Evolutionary conservation across 2,797 vertebrate species (phyloP), one percentile per base, ranked within the genome.

Genomic region (Glossophaga mutica): DNA sequence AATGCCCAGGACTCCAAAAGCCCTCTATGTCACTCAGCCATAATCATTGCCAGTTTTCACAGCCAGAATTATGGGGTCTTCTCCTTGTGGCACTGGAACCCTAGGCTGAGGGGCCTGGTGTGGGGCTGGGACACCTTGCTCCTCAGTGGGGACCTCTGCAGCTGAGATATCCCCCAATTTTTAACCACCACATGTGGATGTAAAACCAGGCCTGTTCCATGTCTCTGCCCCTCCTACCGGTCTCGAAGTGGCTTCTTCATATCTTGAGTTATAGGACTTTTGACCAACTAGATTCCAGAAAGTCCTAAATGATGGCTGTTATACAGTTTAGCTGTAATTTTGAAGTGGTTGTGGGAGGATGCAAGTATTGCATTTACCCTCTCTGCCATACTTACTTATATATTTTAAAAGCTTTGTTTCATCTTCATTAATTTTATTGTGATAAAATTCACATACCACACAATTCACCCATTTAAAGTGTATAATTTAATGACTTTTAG

Each of bases 371-470:
- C 71, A 74, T 46, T 74, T 74, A 46, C 71, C 42, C 18, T 46
- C 26, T 74, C 26, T 74, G 42, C 7, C 42, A 32, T 46, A 18
- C 8, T 24, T 74, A 26, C 18, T 46, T 32, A 46, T 46, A 74
- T 74, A 32, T 42, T 77, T 91, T 16, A 37, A 90, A 93, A 29
- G 42, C 11, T 87, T 67, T 94, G 79, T 74, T 79, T 92, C 26
- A 86, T 50, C 44, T 67, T 87, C n/a, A 65, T n/a, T 24, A 83
- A 67, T 83, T 89, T 88, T 74, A 93, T 52, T 87, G 59, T 90
- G 71, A 78, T 88, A 84, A 78, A 88, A 94, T 83, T 94, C 52
- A 82, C n/a, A 70, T 48, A 9, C 12, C n/a, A 57, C 79, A 81
- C 26, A 90, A 84, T 68, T 84, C 15, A 90, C 37, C 24, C 37